Evolutionary conservation across 2,113 vertebrate species (phyloP).

Genomic region (Crypturellus undulatus): DNA sequence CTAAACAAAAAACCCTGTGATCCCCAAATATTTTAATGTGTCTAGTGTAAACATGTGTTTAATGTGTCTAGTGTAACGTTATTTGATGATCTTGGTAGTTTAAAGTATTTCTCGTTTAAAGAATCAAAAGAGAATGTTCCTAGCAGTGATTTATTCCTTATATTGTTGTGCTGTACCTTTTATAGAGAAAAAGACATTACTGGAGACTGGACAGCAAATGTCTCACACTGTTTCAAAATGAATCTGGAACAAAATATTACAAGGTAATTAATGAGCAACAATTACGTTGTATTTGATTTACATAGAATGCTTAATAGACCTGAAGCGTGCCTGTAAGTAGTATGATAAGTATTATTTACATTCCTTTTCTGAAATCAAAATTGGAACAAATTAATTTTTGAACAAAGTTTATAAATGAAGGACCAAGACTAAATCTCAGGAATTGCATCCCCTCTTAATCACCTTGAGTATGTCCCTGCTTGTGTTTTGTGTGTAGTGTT

Average conservation of each 20-base stretch:
- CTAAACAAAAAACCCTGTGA: not conserved
- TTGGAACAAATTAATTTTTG: conserved; percentile 11
- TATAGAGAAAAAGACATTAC: conserved; percentile 96
- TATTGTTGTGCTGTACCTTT: conserved; percentile 42
- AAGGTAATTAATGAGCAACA: conserved; percentile 81
- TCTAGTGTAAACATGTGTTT: not conserved
- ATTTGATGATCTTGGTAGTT: not conserved
- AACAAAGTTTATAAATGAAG: not conserved
- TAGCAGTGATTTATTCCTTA: not conserved
- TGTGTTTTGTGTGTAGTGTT: not conserved
- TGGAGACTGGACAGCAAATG: conserved; percentile 98
- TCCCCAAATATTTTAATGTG: not conserved
- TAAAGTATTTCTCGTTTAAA: not conserved
- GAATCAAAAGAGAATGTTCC: not conserved
- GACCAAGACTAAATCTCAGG: conserved; percentile 8
- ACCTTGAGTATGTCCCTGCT: not conserved
- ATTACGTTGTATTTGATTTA: not conserved
- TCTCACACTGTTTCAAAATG: conserved; percentile 96
- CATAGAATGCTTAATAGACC: not conserved
- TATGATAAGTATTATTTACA: not conserved
- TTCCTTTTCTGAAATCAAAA: conserved; percentile 22
- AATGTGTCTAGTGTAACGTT: not conserved
- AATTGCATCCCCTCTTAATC: conserved; percentile 23
- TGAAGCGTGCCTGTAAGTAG: not conserved
- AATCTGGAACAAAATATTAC: conserved; percentile 96